Percentiles rank a stretch among this genome's conserved stretches.
Conservation (phyloP, 2,888 invertebrate species). For the Orthosia incerta region DNA sequence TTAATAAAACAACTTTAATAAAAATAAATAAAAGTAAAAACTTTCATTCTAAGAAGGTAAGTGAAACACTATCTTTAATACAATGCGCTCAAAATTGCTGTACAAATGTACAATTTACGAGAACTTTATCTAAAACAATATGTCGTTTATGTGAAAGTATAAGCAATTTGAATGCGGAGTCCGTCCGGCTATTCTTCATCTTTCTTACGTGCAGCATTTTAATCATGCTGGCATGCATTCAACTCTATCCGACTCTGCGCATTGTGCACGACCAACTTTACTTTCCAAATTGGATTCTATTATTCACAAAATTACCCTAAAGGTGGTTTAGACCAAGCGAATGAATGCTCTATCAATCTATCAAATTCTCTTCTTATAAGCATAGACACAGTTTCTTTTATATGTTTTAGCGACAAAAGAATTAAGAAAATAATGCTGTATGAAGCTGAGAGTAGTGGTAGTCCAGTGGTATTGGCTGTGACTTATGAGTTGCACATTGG, state of each 20-base stretch:
- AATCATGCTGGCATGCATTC: slow-evolving; percentile 55
- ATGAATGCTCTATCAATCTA: background rate
- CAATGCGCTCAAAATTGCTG: background rate
- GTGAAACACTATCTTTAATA: background rate
- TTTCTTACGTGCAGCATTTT: slow-evolving; percentile 53
- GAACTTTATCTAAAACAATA: slow-evolving; percentile 28
- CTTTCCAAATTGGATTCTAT: slow-evolving; percentile 48
- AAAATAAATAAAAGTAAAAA: background rate
- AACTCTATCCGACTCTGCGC: slow-evolving; percentile 1
- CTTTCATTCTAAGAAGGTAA: background rate
- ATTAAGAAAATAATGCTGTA: too few species aligned
- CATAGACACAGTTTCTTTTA: too few species aligned
- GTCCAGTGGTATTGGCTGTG: too few species aligned
- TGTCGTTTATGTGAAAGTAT: slow-evolving; percentile 16
- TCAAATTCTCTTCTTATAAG: background rate
- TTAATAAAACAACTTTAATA: background rate
- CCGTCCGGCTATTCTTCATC: slow-evolving; percentile 31
- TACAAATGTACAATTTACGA: background rate
- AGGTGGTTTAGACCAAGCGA: background rate
- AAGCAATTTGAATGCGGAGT: slow-evolving; percentile 36
- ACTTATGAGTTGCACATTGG: too few species aligned
- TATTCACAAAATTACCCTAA: slow-evolving; percentile 47
- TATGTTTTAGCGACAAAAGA: too few species aligned
- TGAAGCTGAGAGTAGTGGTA: too few species aligned
- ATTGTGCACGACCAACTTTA: slow-evolving; percentile 47